A percentile compares a stretch with the other conserved stretches of the same genome.
Conservation (phyloP, 2,888 invertebrate species). For the Drosophila barbarae region DNA sequence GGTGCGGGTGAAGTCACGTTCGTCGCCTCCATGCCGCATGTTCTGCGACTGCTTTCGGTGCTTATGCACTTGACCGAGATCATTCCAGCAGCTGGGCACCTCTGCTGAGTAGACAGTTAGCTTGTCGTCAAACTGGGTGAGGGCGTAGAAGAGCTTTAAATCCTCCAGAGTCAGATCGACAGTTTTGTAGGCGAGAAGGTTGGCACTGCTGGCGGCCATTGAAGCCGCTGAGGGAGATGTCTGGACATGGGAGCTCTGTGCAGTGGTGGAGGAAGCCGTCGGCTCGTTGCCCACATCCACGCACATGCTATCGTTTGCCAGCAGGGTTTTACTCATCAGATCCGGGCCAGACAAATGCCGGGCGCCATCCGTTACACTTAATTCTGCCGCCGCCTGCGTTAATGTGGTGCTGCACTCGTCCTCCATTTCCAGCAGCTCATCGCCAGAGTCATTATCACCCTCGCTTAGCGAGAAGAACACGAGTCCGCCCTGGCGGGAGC, state of each 20-base stretch:
- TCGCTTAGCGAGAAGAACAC: constrained; percentile 90
- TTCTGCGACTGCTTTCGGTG: constrained; percentile 93
- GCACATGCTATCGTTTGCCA: constrained; percentile 33
- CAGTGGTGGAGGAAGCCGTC: constrained; percentile 20
- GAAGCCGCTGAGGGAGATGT: constrained; percentile 68
- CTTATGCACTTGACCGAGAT: constrained; percentile 93
- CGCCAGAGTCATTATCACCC: constrained; percentile 85
- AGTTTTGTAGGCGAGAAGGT: constrained; percentile 82
- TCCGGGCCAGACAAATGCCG: constrained; percentile 27
- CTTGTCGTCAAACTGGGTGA: constrained; percentile 87
- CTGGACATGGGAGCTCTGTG: constrained; percentile 52
- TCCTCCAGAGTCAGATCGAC: constrained; percentile 82
- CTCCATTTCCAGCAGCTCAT: constrained; percentile 85
- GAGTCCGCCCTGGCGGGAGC: constrained; percentile 88
- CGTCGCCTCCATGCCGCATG: constrained; percentile 83
- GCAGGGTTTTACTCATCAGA: constrained; percentile 12
- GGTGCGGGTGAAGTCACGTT: constrained; percentile 87
- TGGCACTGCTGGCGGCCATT: constrained; percentile 56
- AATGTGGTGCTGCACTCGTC: constrained; percentile 81
- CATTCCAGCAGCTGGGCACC: constrained; percentile 96
- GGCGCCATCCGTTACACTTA: constrained; percentile 73
- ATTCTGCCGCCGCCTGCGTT: constrained; percentile 61
- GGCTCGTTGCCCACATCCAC: constrained; percentile 51
- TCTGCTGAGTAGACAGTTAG: constrained; percentile 87
- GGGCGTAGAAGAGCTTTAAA: constrained; percentile 85